These are phyloP conservation scores for Philereme transversata DNA, from an alignment of 2,888 invertebrate genomes.

Conservation along the genomic window DNA sequence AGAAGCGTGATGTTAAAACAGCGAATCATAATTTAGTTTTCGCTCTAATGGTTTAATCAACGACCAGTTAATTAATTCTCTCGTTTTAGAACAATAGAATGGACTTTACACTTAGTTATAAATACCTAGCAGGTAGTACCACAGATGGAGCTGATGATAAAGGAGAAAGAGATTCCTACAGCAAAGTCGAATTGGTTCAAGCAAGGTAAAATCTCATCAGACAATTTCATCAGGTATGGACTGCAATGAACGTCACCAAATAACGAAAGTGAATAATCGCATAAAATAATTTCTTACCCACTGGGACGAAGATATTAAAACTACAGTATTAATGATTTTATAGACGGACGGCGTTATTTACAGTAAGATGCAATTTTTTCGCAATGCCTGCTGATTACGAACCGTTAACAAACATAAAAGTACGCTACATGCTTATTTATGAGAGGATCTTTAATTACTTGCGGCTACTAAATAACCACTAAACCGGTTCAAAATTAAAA, in stretches of 20 bases:
- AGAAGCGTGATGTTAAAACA: conserved; percentile 24
- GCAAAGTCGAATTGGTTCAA: too few relatives aligned
- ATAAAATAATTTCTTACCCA: too few relatives aligned
- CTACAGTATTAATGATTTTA: neutral
- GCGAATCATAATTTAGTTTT: conserved; percentile 28
- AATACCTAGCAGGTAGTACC: neutral
- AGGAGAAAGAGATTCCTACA: too few relatives aligned
- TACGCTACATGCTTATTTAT: conserved; percentile 40
- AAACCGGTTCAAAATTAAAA: conserved; percentile 51
- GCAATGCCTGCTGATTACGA: conserved; percentile 17
- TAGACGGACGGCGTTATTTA: conserved; percentile 9
- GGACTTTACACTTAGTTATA: conserved; percentile 15
- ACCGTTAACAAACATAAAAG: conserved; percentile 36
- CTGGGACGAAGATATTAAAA: too few relatives aligned
- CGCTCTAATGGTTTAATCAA: conserved; percentile 35
- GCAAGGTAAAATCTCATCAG: too few relatives aligned
- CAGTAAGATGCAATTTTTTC: conserved; percentile 25
- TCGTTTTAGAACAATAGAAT: conserved; percentile 33
- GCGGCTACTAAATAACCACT: conserved; percentile 44
- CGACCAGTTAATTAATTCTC: conserved; percentile 32
- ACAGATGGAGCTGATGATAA: too few relatives aligned
- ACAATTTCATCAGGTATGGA: too few relatives aligned
- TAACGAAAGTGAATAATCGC: too few relatives aligned
- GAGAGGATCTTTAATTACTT: conserved; percentile 48
- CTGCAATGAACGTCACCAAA: too few relatives aligned